Percentiles rank a stretch among this genome's conserved stretches.
Evolutionary conservation across 1,140 invertebrate genomes (phyloP).

Genomic region (Zeugodacus cucurbitae): DNA sequence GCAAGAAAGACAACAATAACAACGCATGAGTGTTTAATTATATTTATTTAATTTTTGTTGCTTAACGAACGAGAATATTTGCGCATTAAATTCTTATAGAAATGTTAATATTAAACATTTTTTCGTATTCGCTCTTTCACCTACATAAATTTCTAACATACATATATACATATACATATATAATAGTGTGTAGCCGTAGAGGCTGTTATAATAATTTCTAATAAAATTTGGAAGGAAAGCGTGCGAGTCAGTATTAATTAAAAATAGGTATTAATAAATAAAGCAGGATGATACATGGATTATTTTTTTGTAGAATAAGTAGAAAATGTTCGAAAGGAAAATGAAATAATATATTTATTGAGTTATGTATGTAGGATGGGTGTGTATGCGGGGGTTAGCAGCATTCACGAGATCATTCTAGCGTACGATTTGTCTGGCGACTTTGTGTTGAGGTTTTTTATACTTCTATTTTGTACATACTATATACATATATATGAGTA

Average conservation of each 20-base stretch:
- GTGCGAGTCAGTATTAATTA: background rate
- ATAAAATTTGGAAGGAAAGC: background rate
- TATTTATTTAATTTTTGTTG: background rate
- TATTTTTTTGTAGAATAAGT: background rate
- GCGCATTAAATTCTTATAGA: slow-evolving; percentile 13
- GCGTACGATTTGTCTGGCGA: too few relatives aligned
- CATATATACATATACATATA: too few relatives aligned
- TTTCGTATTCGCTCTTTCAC: background rate
- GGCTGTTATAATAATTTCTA: background rate
- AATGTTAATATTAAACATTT: background rate
- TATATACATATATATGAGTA: too few relatives aligned
- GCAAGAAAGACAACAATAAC: background rate
- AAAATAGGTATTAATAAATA: background rate
- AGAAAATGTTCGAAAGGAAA: too few relatives aligned
- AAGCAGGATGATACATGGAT: background rate
- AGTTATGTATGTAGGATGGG: too few relatives aligned
- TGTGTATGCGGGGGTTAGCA: too few relatives aligned
- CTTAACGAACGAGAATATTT: background rate
- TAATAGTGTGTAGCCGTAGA: too few relatives aligned
- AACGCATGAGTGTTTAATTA: background rate
- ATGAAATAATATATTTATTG: too few relatives aligned
- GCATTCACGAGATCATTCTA: too few relatives aligned
- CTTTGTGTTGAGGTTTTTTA: too few relatives aligned
- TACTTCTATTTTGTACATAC: too few relatives aligned
- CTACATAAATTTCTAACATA: background rate